phyloP scores from a whole-genome alignment of 2,797 vertebrate species.

The Anas bernieri region DNA sequence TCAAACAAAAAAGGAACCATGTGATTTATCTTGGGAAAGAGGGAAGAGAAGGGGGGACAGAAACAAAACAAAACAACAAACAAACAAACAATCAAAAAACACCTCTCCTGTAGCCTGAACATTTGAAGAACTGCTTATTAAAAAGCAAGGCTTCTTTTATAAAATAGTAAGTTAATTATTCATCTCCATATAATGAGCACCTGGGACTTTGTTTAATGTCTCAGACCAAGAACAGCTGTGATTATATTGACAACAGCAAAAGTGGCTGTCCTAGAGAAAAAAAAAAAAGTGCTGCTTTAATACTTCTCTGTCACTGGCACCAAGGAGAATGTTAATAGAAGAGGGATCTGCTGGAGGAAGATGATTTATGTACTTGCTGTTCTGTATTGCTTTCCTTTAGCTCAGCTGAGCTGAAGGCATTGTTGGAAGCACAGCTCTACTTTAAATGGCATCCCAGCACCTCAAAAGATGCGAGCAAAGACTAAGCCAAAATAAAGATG shows the following conservation, averaged over 20 bases:
- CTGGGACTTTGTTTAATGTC: background rate
- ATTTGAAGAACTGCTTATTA: background rate
- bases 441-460: background rate
- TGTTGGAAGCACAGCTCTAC: background rate
- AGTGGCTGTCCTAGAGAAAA: background rate
- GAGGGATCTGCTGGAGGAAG: background rate
- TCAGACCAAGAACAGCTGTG: background rate
- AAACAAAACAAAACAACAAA: too few relatives aligned
- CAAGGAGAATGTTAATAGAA: background rate
- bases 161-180: background rate
- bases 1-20: background rate
- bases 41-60: too few relatives aligned
- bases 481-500: background rate
- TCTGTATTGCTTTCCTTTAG: background rate
- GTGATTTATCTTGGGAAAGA: too few relatives aligned
- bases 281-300: background rate
- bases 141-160: background rate
- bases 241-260: rapidly evolving
- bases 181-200: background rate
- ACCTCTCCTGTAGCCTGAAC: background rate
- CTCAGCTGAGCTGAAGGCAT: background rate
- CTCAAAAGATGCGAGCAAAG: background rate
- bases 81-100: too few relatives aligned
- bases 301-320: too few relatives aligned
- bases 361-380: background rate